These are phyloP conservation scores for Enteromius mattozi DNA, from an alignment of 2,797 vertebrate genomes.

Conservation along the genomic window DNA sequence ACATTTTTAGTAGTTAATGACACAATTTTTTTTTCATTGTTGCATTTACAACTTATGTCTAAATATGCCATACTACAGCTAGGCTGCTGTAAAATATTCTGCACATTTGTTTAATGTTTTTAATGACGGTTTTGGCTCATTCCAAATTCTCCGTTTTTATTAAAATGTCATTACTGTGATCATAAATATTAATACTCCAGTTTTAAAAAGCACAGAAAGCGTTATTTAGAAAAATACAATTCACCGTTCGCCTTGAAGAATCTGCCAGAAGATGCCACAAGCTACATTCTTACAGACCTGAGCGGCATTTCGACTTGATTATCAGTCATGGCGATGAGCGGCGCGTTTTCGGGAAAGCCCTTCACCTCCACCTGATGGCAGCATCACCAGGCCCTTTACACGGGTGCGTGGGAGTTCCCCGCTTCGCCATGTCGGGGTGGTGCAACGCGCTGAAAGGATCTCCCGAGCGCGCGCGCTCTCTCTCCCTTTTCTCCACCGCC, in stretches of 20 bases:
- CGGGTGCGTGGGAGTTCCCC: conserved; percentile 86
- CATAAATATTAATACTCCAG: background rate
- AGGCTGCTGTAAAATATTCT: background rate
- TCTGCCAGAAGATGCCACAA: background rate
- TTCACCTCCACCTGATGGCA: conserved; percentile 81
- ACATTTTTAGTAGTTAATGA: background rate
- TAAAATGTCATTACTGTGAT: background rate
- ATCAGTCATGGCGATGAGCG: conserved; percentile 63
- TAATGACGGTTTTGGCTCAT: background rate
- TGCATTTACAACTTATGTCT: background rate
- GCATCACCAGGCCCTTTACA: conserved; percentile 82
- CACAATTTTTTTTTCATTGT: background rate
- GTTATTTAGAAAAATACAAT: background rate
- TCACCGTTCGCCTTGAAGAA: background rate
- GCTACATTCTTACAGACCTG: background rate
- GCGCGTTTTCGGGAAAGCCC: conserved; percentile 76
- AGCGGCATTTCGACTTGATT: conserved; percentile 51
- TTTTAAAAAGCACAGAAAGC: background rate
- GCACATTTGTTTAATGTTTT: background rate
- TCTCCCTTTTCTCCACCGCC: conserved; percentile 59
- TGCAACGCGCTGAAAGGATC: conserved; percentile 67
- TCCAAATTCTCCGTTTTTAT: background rate
- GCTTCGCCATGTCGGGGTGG: conserved; percentile 77
- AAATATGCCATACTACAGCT: background rate
- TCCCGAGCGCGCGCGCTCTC: conserved; percentile 59